A percentile compares a stretch with the other conserved stretches of the same genome.
Evolutionary conservation across 1,140 invertebrate species (phyloP).

Genomic region (Palaemon carinicauda): DNA sequence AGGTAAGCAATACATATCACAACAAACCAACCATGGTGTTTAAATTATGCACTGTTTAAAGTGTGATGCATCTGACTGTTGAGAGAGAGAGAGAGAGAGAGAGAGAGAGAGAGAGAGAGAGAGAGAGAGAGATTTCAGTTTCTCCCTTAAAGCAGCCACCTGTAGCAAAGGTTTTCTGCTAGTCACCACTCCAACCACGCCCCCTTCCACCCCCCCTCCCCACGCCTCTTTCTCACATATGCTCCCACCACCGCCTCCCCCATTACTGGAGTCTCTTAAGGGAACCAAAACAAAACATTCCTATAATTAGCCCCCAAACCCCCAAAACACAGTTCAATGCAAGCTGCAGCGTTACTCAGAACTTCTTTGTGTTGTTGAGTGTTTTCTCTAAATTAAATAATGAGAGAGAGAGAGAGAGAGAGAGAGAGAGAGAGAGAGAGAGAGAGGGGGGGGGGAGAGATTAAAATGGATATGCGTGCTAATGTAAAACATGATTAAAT

Average conservation of each 20-base stretch:
- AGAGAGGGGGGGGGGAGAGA: not conserved
- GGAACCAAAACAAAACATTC: not conserved
- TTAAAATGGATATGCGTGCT: not conserved
- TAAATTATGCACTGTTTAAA: not conserved
- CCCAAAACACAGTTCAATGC: not conserved
- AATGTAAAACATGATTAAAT: not conserved
- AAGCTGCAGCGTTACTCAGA: not conserved
- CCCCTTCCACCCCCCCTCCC: no score
- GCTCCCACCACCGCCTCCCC: not conserved
- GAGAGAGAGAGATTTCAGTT: not conserved
- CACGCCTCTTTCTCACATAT: not conserved
- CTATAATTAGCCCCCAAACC: not conserved
- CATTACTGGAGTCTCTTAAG: not conserved
- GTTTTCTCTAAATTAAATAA: not conserved
- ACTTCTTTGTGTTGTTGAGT: not conserved
- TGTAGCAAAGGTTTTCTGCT: no score
- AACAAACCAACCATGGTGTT: not conserved
- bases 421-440: not conserved
- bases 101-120: not conserved
- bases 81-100: not conserved
- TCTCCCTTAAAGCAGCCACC: no score
- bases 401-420: not conserved
- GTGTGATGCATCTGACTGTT: not conserved
- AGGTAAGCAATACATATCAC: not conserved
- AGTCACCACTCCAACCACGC: not conserved